phyloP scores from a whole-genome alignment of 2,113 vertebrate genomes.

The Passer montanus region DNA sequence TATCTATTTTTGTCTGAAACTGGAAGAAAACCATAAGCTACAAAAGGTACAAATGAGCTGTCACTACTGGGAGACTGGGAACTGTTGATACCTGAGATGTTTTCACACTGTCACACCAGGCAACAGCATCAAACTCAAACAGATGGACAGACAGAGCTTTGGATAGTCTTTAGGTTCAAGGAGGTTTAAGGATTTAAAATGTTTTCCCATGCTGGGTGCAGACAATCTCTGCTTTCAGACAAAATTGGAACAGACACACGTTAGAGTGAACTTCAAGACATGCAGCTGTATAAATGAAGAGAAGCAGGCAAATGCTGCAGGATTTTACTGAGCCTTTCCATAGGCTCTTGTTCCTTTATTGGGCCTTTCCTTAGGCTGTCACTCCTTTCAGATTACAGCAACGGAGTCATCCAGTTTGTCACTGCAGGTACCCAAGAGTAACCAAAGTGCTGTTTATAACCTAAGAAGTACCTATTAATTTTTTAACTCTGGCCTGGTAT shows the following conservation, averaged over 20 bases:
- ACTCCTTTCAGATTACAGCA: background rate
- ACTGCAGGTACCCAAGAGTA: background rate
- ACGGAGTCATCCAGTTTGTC: background rate
- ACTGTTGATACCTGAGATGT: background rate
- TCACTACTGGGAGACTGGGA: background rate
- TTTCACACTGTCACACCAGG: background rate
- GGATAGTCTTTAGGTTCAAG: background rate
- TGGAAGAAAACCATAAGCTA: background rate
- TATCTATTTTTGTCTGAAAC: background rate
- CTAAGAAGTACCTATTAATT: background rate
- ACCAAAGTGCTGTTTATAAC: background rate
- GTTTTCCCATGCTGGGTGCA: background rate
- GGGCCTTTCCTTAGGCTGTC: background rate
- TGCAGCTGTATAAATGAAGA: background rate
- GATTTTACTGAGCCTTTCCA: background rate
- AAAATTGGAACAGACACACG: background rate
- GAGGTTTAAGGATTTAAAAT: constrained; percentile 17
- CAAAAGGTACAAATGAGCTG: background rate
- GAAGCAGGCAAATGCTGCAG: background rate
- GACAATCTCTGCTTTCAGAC: background rate
- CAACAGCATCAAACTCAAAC: background rate
- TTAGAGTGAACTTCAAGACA: background rate
- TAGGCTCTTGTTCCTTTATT: background rate
- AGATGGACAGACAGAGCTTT: constrained; percentile 40
- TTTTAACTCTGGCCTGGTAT: background rate